A percentile compares a stretch with the other conserved stretches of the same genome.
Evolutionary conservation across 2,113 vertebrate species (phyloP).

Genomic region (Struthidea cinerea): DNA sequence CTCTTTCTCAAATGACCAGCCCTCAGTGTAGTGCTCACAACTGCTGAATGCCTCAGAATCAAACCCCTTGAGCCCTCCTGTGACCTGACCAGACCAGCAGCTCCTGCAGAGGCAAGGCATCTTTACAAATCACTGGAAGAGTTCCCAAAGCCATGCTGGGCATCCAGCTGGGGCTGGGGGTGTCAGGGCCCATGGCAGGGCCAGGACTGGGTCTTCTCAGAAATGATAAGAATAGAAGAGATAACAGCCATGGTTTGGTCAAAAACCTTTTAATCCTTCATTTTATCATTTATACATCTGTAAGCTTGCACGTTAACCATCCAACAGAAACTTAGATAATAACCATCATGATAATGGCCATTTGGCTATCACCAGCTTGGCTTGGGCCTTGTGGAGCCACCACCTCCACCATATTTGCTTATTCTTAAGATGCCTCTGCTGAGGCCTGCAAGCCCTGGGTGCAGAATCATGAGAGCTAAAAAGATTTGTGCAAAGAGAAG

Average conservation of each 20-base stretch:
- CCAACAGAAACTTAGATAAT: neutral
- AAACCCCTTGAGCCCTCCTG: neutral
- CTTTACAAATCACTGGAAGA: neutral
- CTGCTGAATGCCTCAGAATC: neutral
- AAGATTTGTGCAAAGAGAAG: neutral
- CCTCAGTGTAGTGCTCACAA: fast-evolving
- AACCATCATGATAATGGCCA: neutral
- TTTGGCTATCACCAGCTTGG: neutral
- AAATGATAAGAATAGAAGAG: neutral
- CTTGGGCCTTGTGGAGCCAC: neutral
- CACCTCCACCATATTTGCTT: neutral
- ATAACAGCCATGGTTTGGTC: neutral
- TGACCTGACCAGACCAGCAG: neutral
- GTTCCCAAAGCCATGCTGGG: neutral
- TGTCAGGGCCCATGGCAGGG: neutral
- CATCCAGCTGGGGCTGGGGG: neutral
- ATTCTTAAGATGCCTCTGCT: neutral
- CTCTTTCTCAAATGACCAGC: neutral
- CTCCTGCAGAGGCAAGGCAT: neutral
- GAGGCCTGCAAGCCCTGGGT: neutral
- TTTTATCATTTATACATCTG: neutral
- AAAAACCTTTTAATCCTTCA: neutral
- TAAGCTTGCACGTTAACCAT: neutral
- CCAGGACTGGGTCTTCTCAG: neutral
- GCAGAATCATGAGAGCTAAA: neutral